phyloP scores from a whole-genome alignment of 2,113 vertebrate species.

The Merops nubicus region DNA sequence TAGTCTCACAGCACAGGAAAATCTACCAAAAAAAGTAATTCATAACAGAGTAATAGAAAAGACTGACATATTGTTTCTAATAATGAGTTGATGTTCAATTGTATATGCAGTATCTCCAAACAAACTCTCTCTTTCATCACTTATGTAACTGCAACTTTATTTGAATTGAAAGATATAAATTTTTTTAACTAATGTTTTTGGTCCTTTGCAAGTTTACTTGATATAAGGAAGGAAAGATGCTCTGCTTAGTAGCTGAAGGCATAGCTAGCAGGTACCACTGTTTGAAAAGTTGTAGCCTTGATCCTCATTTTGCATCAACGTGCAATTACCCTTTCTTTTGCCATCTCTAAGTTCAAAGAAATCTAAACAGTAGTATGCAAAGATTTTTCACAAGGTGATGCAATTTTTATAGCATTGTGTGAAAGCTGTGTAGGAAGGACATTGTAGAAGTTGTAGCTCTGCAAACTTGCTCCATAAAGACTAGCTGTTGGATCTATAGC shows the following conservation, averaged over 20 bases:
- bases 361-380: not conserved
- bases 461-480: not conserved
- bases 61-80: not conserved
- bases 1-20: not conserved
- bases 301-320: not conserved
- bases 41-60: not conserved
- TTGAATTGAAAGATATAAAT: not conserved
- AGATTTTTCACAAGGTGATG: not conserved
- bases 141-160: fast-evolving
- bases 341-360: not conserved
- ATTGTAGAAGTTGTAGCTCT: not conserved
- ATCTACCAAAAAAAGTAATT: not conserved
- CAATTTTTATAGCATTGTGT: not conserved
- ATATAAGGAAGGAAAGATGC: not conserved
- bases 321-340: not conserved
- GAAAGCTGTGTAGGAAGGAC: not conserved
- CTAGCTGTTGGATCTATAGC: not conserved
- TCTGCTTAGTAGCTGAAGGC: not conserved
- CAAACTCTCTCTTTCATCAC: not conserved
- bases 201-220: not conserved
- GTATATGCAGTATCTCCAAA: not conserved
- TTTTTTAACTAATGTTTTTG: not conserved
- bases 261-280: not conserved
- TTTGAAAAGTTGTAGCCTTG: constrained; percentile 1
- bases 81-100: not conserved